A percentile compares a stretch with the other conserved stretches of the same genome.
Conservation (phyloP, 2,797 vertebrate species). For the Pipistrellus kuhlii region DNA sequence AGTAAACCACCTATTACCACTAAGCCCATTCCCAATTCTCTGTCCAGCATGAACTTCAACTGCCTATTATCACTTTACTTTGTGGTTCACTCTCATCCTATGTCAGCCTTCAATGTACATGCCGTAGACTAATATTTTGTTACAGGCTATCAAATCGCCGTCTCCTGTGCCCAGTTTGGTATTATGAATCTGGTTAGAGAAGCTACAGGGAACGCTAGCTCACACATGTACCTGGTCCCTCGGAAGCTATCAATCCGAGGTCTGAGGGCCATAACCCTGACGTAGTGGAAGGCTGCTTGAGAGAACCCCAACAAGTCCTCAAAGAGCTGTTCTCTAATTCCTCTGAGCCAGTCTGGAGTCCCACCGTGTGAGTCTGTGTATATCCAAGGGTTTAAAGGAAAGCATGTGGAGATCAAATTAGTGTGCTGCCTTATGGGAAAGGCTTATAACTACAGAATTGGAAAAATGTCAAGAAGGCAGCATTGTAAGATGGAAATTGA, state of each 20-base stretch:
- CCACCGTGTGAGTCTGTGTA: slow-evolving; percentile 11
- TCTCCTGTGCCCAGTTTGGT: background rate
- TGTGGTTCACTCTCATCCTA: background rate
- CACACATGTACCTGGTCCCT: background rate
- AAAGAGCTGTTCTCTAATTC: background rate
- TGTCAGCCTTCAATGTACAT: background rate
- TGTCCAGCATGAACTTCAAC: background rate
- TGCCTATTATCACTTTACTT: background rate
- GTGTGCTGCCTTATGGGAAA: slow-evolving; percentile 37
- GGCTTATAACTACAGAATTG: background rate
- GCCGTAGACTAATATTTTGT: background rate
- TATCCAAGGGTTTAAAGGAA: slow-evolving; percentile 42
- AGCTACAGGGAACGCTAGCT: background rate
- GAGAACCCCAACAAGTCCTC: background rate
- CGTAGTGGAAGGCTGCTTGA: background rate
- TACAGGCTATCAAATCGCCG: background rate
- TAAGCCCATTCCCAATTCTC: background rate
- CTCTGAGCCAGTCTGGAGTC: background rate
- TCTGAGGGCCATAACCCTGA: background rate
- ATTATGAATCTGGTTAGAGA: background rate
- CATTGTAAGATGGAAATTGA: background rate
- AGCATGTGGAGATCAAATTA: slow-evolving; percentile 47
- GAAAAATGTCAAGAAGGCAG: background rate
- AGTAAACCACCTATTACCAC: background rate
- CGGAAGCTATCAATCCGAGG: background rate